Conservation (phyloP, 2,113 vertebrate genomes). For the Ibidorhyncha struthersii region DNA sequence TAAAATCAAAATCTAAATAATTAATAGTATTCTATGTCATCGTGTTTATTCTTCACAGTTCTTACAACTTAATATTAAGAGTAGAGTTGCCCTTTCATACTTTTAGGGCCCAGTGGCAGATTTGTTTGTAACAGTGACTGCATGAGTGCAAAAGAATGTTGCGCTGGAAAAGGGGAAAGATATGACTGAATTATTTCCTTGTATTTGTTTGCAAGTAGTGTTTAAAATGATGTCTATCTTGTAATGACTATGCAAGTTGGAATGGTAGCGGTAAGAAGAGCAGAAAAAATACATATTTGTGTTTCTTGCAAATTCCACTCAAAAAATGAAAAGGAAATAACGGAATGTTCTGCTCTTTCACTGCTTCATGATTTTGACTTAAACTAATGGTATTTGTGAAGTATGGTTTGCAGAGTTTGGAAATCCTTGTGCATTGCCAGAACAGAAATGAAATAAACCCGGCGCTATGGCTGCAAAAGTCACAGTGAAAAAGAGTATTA, state of each 20-base stretch:
- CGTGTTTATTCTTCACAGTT: background rate
- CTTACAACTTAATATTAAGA: no score
- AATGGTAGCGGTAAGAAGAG: background rate
- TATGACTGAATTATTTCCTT: background rate
- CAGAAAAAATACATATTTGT: background rate
- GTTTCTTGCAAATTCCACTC: background rate
- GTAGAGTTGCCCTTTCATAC: background rate
- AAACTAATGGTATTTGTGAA: background rate
- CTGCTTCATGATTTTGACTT: background rate
- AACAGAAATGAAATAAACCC: background rate
- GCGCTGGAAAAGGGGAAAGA: background rate
- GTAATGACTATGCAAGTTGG: background rate
- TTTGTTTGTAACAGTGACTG: background rate
- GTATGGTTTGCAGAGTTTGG: background rate
- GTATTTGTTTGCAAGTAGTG: background rate
- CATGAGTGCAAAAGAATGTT: background rate
- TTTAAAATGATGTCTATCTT: background rate
- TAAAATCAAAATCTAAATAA: background rate
- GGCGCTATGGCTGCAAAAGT: background rate
- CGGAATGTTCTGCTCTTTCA: background rate
- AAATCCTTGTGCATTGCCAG: background rate
- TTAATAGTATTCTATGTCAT: background rate
- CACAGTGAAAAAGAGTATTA: background rate
- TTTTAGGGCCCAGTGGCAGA: background rate
- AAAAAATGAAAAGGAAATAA: background rate